These are phyloP conservation scores for Bradypodion ventrale DNA, from an alignment of 2,797 vertebrate species.

Conservation along the genomic window DNA sequence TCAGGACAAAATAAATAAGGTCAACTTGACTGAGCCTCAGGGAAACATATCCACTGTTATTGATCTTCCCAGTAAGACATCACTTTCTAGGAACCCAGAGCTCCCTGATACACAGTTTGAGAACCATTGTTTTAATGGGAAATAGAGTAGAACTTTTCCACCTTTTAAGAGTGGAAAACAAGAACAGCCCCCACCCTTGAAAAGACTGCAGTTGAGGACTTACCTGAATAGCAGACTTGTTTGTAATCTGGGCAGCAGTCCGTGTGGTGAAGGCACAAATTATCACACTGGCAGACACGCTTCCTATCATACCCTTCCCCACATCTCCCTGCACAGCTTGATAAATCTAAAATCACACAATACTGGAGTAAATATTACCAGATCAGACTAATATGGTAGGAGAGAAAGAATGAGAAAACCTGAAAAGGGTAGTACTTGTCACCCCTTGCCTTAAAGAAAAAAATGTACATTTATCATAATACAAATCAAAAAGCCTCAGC, in stretches of 20 bases:
- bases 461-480: fast-evolving
- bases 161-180: background rate
- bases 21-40: background rate
- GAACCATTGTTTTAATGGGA: slow-evolving; percentile 1
- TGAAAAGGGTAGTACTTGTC: background rate
- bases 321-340: slow-evolving; percentile 89
- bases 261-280: slow-evolving; percentile 83
- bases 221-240: slow-evolving; percentile 86
- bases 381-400: background rate
- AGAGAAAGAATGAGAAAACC: background rate
- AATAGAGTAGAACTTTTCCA: background rate
- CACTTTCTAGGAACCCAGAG: background rate
- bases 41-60: background rate
- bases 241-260: slow-evolving; percentile 94
- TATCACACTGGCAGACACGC: slow-evolving; percentile 91
- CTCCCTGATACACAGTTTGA: background rate
- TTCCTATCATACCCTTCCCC: slow-evolving; percentile 87
- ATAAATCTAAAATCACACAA: slow-evolving; percentile 81
- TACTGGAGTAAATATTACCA: slow-evolving; percentile 66
- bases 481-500: background rate
- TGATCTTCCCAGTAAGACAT: background rate
- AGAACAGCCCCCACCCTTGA: too few species aligned
- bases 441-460: background rate
- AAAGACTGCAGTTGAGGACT: slow-evolving; percentile 55
- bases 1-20: background rate